phyloP scores from a whole-genome alignment of 2,797 vertebrate species.

The Eleutherodactylus coqui region DNA sequence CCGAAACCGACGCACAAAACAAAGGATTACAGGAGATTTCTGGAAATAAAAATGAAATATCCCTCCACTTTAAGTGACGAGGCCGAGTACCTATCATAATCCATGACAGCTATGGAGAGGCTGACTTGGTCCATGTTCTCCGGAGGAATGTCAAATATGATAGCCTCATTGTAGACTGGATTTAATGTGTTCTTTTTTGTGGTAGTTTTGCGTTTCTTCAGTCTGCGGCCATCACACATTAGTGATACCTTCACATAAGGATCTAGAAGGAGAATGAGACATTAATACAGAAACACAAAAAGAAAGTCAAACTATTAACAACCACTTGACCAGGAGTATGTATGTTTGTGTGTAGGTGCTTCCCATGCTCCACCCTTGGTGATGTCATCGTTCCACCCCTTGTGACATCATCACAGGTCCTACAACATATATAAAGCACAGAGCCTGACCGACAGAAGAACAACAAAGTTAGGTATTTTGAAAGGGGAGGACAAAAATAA shows the following conservation, averaged over 20 bases:
- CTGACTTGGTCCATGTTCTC: constrained; percentile 99
- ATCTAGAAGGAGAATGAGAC: constrained; percentile 74
- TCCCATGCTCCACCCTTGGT: no score
- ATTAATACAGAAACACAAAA: background rate
- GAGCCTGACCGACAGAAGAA: no score
- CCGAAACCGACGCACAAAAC: background rate
- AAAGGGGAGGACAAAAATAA: no score
- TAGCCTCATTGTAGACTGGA: constrained; percentile 95
- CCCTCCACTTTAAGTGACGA: background rate
- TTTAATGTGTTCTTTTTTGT: constrained; percentile 97
- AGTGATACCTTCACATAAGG: constrained; percentile 97
- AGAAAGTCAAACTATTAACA: no score
- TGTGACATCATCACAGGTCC: no score
- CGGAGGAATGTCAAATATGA: constrained; percentile 97
- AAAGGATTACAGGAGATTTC: background rate
- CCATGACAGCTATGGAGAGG: constrained; percentile 96
- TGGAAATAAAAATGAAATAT: background rate
- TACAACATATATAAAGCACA: no score
- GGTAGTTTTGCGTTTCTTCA: constrained; percentile 96
- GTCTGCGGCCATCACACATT: constrained; percentile 91
- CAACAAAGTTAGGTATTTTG: no score
- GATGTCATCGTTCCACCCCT: no score
- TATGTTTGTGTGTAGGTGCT: no score
- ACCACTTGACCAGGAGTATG: no score
- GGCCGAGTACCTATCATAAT: constrained; percentile 90